Evolutionary conservation across 1,140 invertebrate species (phyloP).

Genomic region (Zophobas atratus): DNA sequence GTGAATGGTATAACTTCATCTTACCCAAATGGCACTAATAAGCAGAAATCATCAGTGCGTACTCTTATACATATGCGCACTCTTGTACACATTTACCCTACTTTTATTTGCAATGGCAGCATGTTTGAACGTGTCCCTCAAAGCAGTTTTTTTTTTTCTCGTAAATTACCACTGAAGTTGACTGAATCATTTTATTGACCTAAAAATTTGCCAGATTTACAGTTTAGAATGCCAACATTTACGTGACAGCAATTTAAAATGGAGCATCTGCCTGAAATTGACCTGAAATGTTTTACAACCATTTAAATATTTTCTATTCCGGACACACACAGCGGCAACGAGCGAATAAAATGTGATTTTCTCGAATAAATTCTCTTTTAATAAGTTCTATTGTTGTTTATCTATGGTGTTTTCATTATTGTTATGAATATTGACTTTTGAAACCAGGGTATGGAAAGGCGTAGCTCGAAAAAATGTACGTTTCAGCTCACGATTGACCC

Average conservation of each 20-base stretch:
- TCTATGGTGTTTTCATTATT: not conserved
- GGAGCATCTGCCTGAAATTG: slow-evolving; percentile 30
- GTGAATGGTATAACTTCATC: too few relatives aligned
- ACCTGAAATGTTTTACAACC: slow-evolving; percentile 26
- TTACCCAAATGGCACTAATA: too few relatives aligned
- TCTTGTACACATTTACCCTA: not conserved
- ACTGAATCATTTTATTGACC: slow-evolving; percentile 10
- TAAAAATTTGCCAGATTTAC: slow-evolving; percentile 31
- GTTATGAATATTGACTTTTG: too few relatives aligned
- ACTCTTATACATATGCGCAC: too few relatives aligned
- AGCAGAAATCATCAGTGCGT: too few relatives aligned
- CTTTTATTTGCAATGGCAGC: not conserved
- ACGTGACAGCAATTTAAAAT: slow-evolving; percentile 22
- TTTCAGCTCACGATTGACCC: not conserved
- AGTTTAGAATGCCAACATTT: slow-evolving; percentile 13
- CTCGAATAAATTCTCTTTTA: slow-evolving; percentile 10
- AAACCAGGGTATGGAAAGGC: not conserved
- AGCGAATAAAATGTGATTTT: slow-evolving; percentile 6
- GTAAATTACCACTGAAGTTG: not conserved
- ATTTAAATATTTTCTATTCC: slow-evolving; percentile 32
- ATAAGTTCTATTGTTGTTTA: not conserved
- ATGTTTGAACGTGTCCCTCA: not conserved
- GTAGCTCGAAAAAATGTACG: slow-evolving; percentile 1
- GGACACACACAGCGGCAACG: not conserved
- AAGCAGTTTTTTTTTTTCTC: not conserved